Evolutionary conservation across 2,797 vertebrate species (phyloP), one percentile per base, ranked within the genome.

Genomic region (Bovichtus diacanthus): DNA sequence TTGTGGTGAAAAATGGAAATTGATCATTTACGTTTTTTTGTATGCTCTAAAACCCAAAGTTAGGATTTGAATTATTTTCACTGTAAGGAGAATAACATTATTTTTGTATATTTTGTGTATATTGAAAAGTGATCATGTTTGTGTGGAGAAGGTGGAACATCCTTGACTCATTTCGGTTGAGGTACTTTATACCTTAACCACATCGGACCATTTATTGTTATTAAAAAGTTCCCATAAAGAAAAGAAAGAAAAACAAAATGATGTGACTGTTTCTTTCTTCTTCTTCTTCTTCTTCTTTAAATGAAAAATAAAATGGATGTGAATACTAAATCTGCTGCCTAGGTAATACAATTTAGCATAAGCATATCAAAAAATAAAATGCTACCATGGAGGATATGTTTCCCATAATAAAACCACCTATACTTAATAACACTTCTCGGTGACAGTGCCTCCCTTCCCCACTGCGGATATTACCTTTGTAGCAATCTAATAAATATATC

Each of bases 401-500:
- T 86, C 92, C 94, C 88, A 92, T 95, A 96, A 95, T 95, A 95
- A 95, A 95, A 95, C 92, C 94, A 95, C 87, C 93, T 94, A 88
- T 95, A 94, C 93, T 94, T 93, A 94, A 96, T 95, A 95, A 95
- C 94, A 93, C 94, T 95, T 95, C 90, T 86, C 86, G 56, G 93
- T 92, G 94, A 96, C 95, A 94, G 92, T 90, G 90, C 87, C 84
- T 88, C 86, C 77, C 92, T 92, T 93, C 91, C 94, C 95, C 94
- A 90, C 91, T 93, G 95, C 94, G 94, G 94, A 95, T 95, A 96
- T 96, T 96, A 95, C 94, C 94, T 95, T 81, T 83, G 92, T 70
- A 91, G 90, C 93, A 95, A 96, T 96, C 94, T 95, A 96, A 96
- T 96, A 96, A 95, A 96, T 96, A 95, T 89, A 95, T 90, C 94